Evolutionary conservation across 2,888 invertebrate species (phyloP), one percentile per base, ranked within the genome.

Genomic region (Emesis russula): DNA sequence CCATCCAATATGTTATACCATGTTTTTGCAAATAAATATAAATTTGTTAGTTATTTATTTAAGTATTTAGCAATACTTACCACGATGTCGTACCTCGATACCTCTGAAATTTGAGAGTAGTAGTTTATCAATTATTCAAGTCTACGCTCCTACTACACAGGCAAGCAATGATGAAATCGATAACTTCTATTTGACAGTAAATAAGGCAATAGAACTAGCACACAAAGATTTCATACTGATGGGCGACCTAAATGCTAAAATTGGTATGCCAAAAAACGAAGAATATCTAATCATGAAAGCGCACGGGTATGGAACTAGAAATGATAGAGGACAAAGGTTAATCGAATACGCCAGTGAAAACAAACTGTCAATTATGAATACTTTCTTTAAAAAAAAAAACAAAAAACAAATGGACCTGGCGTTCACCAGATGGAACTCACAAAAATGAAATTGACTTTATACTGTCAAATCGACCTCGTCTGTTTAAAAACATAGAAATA

Each of bases 311-410:
- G 92, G 93, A 0, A 68, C 44, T 44, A 91, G 95, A 86, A 95
- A 95, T 68, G 53, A 85, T 7, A 91, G 92, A 91, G 93, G 93
- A 13, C 85, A 93, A 36, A 91, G 77, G 86, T 84, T 95, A 7
- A 83, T 95, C 11, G 82, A 94, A 0, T 94, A 84, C 74, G 93
- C 94, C 2, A 44, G 33, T 9, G 92, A 94, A 93, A 75, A 95
- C 38, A 87, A 92, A 11, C 36, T 94, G 9, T 41, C 91, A 13
- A 93, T 5, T 36, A 5, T 36, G 6, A 36, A 36, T 36, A 36
- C 3, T 36, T 5, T 36, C 36, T 36, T 36, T 95, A 93, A 83
- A 82, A 88, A 85, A 83, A 87, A 80, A 36, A 15, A 7, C 13
- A 88, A 85, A 33, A 36, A 38, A 33, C 1, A 86, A 66, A 90